These are phyloP conservation scores for Catotricha subobsoleta DNA, from an alignment of 2,888 invertebrate genomes.

Conservation along the genomic window DNA sequence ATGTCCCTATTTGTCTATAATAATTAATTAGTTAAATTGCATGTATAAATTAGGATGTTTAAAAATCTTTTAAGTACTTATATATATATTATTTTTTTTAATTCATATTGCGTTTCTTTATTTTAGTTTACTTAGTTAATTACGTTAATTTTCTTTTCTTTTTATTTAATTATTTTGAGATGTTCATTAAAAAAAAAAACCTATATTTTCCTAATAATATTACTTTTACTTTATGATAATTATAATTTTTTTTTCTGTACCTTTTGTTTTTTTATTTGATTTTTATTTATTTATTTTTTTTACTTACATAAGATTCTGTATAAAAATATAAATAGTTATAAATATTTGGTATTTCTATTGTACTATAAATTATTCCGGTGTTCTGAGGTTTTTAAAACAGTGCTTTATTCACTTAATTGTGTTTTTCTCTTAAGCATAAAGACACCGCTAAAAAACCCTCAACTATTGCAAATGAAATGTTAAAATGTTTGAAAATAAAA, in stretches of 20 bases:
- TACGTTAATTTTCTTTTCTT: conserved; percentile 2
- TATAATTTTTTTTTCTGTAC: conserved; percentile 7
- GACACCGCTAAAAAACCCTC: conserved; percentile 14
- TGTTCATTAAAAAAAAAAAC: conserved; percentile 6
- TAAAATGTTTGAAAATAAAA: conserved; percentile 1
- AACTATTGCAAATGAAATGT: conserved; percentile 31
- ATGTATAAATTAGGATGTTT: conserved; percentile 1
- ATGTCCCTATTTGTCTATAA: neutral
- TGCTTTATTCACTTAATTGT: no score
- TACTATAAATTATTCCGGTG: conserved; percentile 33
- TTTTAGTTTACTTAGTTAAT: neutral
- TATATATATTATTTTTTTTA: neutral
- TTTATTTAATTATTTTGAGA: conserved; percentile 5
- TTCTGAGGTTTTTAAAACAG: conserved; percentile 11
- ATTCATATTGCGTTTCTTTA: neutral
- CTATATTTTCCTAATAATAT: conserved; percentile 9
- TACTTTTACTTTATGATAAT: no score
- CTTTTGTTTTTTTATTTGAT: conserved; percentile 9
- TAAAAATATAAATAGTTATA: conserved; percentile 14
- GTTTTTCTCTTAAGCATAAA: conserved; percentile 3
- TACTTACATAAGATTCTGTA: conserved; percentile 15
- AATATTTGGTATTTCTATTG: conserved; percentile 24
- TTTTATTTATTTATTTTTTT: conserved; percentile 11
- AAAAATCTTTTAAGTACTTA: neutral
- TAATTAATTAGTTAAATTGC: neutral